Evolutionary conservation across 1,140 invertebrate species (phyloP).

Genomic region (Andricus grossulariae): DNA sequence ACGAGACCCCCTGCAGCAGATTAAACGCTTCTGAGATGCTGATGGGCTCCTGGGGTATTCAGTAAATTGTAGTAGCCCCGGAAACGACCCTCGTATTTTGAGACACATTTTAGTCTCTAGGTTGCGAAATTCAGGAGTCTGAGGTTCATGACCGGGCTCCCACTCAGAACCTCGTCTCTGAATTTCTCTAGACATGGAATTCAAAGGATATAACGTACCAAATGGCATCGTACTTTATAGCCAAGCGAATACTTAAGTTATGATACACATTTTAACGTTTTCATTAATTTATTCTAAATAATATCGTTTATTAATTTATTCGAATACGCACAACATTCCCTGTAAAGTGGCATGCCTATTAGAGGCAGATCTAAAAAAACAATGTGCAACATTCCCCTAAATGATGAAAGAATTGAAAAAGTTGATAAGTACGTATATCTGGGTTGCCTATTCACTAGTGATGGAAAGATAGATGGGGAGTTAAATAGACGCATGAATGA

Average conservation of each 20-base stretch:
- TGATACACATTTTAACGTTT: not conserved
- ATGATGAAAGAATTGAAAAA: no score
- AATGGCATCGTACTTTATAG: not conserved
- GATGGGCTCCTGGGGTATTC: constrained; percentile 57
- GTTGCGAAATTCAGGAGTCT: not conserved
- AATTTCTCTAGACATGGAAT: constrained; percentile 8
- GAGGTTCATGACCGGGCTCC: not conserved
- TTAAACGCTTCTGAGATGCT: constrained; percentile 60
- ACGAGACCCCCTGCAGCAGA: constrained; percentile 49
- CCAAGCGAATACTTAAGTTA: not conserved
- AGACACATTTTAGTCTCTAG: constrained; percentile 31
- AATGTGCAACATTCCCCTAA: no score
- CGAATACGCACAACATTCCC: no score
- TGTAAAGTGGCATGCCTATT: no score
- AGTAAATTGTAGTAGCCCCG: constrained; percentile 52
- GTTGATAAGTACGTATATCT: no score
- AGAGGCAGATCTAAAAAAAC: no score
- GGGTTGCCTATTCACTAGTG: no score
- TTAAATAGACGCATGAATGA: no score
- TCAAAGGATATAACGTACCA: not conserved
- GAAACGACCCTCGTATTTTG: constrained; percentile 55
- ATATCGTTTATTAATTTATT: no score
- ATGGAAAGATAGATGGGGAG: no score
- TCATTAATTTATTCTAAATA: no score
- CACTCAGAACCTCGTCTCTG: not conserved